Evolutionary conservation across 1,140 invertebrate species (phyloP).

Genomic region (Heliothis subflexa): DNA sequence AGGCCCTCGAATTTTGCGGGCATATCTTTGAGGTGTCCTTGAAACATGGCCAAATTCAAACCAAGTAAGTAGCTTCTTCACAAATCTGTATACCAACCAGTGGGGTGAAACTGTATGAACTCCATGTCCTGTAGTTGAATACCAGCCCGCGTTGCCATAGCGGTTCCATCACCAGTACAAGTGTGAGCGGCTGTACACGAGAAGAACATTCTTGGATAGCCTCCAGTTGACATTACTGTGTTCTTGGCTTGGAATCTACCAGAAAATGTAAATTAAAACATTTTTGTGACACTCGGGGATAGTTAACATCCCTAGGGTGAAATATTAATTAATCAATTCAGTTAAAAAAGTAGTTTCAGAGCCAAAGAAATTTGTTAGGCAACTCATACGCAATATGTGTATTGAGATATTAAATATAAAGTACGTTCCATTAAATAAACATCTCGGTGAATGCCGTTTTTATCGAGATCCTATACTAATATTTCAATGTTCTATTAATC

Average conservation of each 20-base stretch:
- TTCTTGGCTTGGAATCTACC: slow-evolving; percentile 89
- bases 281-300: too few relatives aligned
- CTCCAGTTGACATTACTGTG: slow-evolving; percentile 93
- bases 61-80: background rate
- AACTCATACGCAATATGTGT: too few relatives aligned
- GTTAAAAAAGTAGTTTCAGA: too few relatives aligned
- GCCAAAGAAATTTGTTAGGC: too few relatives aligned
- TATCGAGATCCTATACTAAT: slow-evolving; percentile 57
- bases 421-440: too few relatives aligned
- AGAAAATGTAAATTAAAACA: background rate
- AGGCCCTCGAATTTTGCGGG: background rate
- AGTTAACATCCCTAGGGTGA: too few relatives aligned
- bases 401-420: too few relatives aligned
- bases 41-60: too few relatives aligned
- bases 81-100: slow-evolving; percentile 87
- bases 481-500: too few relatives aligned
- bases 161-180: slow-evolving; percentile 98
- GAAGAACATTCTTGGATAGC: slow-evolving; percentile 97
- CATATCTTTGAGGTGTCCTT: background rate
- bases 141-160: slow-evolving; percentile 96
- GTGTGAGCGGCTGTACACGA: slow-evolving; percentile 99
- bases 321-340: too few relatives aligned
- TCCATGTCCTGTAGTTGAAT: slow-evolving; percentile 97
- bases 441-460: background rate
- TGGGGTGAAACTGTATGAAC: slow-evolving; percentile 99